Evolutionary conservation across 2,888 invertebrate species (phyloP).

Genomic region (Galeruca laticollis): DNA sequence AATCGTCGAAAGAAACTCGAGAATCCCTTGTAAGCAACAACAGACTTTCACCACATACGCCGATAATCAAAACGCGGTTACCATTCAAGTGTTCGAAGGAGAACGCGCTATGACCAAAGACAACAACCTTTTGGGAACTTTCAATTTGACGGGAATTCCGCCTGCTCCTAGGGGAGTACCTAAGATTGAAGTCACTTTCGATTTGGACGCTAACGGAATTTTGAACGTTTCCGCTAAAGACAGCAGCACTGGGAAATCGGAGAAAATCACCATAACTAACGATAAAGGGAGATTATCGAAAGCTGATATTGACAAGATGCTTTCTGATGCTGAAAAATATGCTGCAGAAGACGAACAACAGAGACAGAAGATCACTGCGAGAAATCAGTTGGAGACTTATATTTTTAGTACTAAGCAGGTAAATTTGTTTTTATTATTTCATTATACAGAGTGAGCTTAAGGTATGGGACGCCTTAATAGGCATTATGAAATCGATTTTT

Average conservation of each 20-base stretch:
- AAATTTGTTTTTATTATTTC: constrained; percentile 18
- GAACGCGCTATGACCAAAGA: constrained; percentile 92
- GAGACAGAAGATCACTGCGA: constrained; percentile 75
- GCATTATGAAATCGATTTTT: no score
- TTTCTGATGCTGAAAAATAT: constrained; percentile 83
- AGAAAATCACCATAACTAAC: constrained; percentile 88
- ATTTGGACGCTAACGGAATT: constrained; percentile 92
- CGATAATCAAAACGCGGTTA: constrained; percentile 92
- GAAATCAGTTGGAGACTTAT: constrained; percentile 84
- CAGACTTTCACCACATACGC: constrained; percentile 90
- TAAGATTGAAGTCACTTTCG: constrained; percentile 84
- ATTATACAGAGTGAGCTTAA: no score
- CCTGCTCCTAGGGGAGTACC: constrained; percentile 87
- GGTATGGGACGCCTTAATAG: no score
- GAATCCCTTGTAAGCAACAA: constrained; percentile 84
- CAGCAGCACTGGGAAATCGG: constrained; percentile 81
- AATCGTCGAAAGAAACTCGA: constrained; percentile 84
- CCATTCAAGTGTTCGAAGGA: constrained; percentile 89
- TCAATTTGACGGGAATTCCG: constrained; percentile 85
- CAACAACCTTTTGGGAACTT: constrained; percentile 87
- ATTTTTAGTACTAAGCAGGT: constrained; percentile 78
- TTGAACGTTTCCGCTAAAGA: constrained; percentile 84
- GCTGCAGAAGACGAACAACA: constrained; percentile 81
- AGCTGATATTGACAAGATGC: constrained; percentile 89
- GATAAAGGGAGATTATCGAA: constrained; percentile 88